Percentiles rank a stretch among this genome's conserved stretches.
Evolutionary conservation across 2,113 vertebrate genomes (phyloP).

Genomic region (Melozone crissalis): DNA sequence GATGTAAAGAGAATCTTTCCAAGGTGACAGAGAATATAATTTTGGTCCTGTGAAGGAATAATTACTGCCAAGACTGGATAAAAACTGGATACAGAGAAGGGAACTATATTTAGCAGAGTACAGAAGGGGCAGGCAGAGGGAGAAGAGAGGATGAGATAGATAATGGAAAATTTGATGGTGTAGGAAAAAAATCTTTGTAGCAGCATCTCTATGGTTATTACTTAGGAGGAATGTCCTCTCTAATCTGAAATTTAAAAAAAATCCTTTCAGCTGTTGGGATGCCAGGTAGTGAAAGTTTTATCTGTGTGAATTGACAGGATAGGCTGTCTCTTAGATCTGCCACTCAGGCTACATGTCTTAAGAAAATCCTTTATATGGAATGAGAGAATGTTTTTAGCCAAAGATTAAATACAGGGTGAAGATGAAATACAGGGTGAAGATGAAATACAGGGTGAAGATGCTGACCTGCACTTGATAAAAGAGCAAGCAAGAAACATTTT

Average conservation of each 20-base stretch:
- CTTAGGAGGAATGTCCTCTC: background rate
- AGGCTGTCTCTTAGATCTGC: background rate
- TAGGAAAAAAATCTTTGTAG: background rate
- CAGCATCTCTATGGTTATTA: background rate
- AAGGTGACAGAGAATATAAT: background rate
- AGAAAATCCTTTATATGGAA: background rate
- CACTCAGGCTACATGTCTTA: background rate
- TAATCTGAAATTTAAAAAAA: background rate
- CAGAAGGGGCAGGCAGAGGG: background rate
- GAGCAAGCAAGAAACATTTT: background rate
- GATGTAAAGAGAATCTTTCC: background rate
- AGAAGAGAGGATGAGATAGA: background rate
- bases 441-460: background rate
- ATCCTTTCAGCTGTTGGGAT: background rate
- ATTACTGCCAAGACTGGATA: background rate
- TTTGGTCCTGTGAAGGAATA: background rate
- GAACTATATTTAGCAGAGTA: background rate
- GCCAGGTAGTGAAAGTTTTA: background rate
- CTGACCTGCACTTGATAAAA: background rate
- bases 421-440: background rate
- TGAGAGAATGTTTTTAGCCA: background rate
- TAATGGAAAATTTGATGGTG: background rate
- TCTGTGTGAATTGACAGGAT: background rate
- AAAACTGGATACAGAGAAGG: background rate
- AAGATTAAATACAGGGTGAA: background rate